These are phyloP conservation scores for Anoplopoma fimbria DNA, from an alignment of 2,113 vertebrate species.

Conservation along the genomic window DNA sequence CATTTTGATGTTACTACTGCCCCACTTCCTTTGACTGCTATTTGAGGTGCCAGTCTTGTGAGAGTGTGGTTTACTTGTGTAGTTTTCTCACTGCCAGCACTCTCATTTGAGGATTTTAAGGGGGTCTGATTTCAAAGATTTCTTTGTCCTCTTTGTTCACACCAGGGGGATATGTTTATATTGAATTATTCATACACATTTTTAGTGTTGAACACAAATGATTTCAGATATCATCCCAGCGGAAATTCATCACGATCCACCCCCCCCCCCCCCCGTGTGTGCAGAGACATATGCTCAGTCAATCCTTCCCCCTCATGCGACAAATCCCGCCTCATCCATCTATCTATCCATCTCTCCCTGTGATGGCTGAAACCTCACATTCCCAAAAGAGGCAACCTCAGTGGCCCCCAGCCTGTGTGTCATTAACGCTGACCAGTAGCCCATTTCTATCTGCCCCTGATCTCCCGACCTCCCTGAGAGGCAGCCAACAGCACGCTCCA, in stretches of 20 bases:
- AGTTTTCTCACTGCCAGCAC: slow-evolving; percentile 5
- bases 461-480: slow-evolving; percentile 76
- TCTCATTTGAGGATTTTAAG: slow-evolving; percentile 37
- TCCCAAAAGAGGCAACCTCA: slow-evolving; percentile 72
- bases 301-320: slow-evolving; percentile 43
- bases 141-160: slow-evolving; percentile 62
- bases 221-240: slow-evolving; percentile 57
- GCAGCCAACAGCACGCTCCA: slow-evolving; percentile 49
- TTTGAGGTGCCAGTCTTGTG: slow-evolving; percentile 51
- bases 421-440: slow-evolving; percentile 81
- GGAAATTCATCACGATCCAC: slow-evolving; percentile 53
- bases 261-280: slow-evolving; percentile 10
- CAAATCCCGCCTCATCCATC: slow-evolving; percentile 48
- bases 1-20: slow-evolving; percentile 53
- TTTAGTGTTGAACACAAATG: slow-evolving; percentile 48
- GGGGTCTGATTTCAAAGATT: slow-evolving; percentile 61
- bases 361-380: slow-evolving; percentile 52
- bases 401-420: slow-evolving; percentile 73
- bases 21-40: slow-evolving; percentile 56
- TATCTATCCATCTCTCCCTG: slow-evolving; percentile 44
- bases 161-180: slow-evolving; percentile 43
- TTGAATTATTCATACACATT: slow-evolving; percentile 69
- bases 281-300: slow-evolving; percentile 52
- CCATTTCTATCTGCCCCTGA: slow-evolving; percentile 77
- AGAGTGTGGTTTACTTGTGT: slow-evolving; percentile 31